These are phyloP conservation scores for Tanytarsus gracilentus DNA, from an alignment of 2,888 invertebrate species.

Conservation along the genomic window DNA sequence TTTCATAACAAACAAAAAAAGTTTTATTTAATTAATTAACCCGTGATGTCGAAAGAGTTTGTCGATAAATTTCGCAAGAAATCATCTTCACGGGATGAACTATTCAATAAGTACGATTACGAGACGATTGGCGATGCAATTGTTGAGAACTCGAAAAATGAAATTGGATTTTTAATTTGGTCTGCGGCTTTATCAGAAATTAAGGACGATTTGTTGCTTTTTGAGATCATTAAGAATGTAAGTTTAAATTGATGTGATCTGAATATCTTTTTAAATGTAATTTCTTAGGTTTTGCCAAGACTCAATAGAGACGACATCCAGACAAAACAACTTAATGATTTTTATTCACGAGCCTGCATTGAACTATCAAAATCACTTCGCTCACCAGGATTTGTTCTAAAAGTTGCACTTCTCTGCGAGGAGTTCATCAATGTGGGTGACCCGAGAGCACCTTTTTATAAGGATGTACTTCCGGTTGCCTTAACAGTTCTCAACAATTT, in stretches of 20 bases:
- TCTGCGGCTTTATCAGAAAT: not conserved
- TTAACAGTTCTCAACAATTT: not conserved
- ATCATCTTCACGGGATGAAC: too few relatives aligned
- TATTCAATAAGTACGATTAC: too few relatives aligned
- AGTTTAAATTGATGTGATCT: too few relatives aligned
- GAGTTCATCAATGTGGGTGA: not conserved
- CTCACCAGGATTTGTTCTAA: not conserved
- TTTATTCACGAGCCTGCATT: not conserved
- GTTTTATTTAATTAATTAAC: too few relatives aligned
- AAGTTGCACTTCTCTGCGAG: not conserved
- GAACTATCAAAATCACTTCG: not conserved
- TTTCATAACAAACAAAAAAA: too few relatives aligned
- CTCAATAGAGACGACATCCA: not conserved
- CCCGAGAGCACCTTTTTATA: slow-evolving; percentile 4
- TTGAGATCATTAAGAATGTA: slow-evolving; percentile 8
- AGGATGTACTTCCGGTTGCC: not conserved
- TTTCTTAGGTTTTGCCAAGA: not conserved
- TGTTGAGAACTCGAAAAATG: not conserved
- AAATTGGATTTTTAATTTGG: not conserved
- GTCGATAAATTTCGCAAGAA: too few relatives aligned
- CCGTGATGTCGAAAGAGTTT: too few relatives aligned
- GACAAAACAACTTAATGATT: not conserved
- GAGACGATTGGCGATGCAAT: not conserved
- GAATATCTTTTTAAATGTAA: too few relatives aligned
- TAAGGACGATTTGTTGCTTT: not conserved